Base-by-base conservation (phyloP, 1,140 invertebrate genomes). In the Neodiprion lecontei region DNA sequence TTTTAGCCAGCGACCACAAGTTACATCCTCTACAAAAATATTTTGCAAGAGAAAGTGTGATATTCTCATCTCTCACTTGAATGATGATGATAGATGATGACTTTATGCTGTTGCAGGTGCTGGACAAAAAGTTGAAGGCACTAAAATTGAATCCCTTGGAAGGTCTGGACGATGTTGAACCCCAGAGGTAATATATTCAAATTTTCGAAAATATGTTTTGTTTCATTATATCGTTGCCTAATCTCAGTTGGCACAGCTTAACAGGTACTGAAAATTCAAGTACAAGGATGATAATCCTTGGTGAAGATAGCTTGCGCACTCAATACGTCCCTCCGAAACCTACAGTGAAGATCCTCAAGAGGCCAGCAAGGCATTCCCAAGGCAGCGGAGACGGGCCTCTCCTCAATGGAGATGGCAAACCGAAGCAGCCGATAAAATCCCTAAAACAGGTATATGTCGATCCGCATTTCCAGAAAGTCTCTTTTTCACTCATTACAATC, bases 311-410 rank as follows among this genome's bases (percentile, higher is more conserved):
- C 1, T 76, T 87, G 74, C 80, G 87, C 74, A 87, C 92, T 61
- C 91, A 90, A 75, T 91, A 92, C 79, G 89, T 91, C 75, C 90
- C 92, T 79, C 92, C 92, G 75, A 93, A 92, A 85, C 94, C 94
- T 75, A 92, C 94, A 74, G 95, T 96, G 28, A 95, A 95, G 85
- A 96, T 96, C 76, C 87, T 96, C 67, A 95, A 95, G 80, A 89
- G 95, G 79, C 95, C 95, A 40, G 81, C 83, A 74, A 88, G 80
- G 81, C 85, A 89, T 70, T 90, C 89, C 9, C 86, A 88, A 77
- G 84, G 85, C 71, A 82, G 80, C 67, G 78, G 81, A 1, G 86
- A 89, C 75, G 83, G 82, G 48, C 86, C 89, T 78, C 80, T 87
- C 66, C 79, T 88, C 9, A 93, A 92, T 81, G 91, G 91, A 72